Evolutionary conservation across 2,797 vertebrate genomes (phyloP), one percentile per base, ranked within the genome.

Genomic region (Eupleurogrammus muticus): DNA sequence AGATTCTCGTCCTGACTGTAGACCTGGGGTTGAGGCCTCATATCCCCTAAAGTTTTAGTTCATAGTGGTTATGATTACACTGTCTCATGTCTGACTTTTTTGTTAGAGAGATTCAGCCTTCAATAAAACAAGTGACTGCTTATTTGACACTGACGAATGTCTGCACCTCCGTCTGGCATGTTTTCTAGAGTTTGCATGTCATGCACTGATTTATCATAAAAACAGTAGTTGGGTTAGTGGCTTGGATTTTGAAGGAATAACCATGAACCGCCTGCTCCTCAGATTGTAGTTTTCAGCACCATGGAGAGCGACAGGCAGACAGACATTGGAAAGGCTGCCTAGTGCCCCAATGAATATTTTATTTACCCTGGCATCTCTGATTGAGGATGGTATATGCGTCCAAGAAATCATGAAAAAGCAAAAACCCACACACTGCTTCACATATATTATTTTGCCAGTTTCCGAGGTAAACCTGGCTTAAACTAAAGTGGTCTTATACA

Each of bases 261-360:
- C 47, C 23, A 44, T 10, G 32, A 59, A 2, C 48, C 55, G 62
- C 21, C 42, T 44, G 52, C 46, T 63, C 64, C 49, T 58, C 56
- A 40, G 34, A 0, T 56, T 77, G 73, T 70, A 28, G 57, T 52
- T 85, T 94, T 92, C 91, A 94, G 93, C 81, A 94, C 93, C 92
- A 89, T 7, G 89, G 93, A 93, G 79, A 93, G 90, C 81, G 67
- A 65, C 85, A 50, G 55, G 60, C 66, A 44, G 40, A 34, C 62
- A 35, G 40, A 34, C 62, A 35, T 36, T 44, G 50, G 16, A 68
- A 50, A 70, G 64, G 36, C 47, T 64, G 48, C 57, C 35, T n/a
- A 16, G 55, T 67, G 66, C 38, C 36, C 34, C 53, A 55, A 59
- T 77, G 51, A 80, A 79, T 78, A 76, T 75, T 79, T 81, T 6